Evolutionary conservation across 2,888 invertebrate species (phyloP), one percentile per base, ranked within the genome.

Genomic region (Heliconius erato): DNA sequence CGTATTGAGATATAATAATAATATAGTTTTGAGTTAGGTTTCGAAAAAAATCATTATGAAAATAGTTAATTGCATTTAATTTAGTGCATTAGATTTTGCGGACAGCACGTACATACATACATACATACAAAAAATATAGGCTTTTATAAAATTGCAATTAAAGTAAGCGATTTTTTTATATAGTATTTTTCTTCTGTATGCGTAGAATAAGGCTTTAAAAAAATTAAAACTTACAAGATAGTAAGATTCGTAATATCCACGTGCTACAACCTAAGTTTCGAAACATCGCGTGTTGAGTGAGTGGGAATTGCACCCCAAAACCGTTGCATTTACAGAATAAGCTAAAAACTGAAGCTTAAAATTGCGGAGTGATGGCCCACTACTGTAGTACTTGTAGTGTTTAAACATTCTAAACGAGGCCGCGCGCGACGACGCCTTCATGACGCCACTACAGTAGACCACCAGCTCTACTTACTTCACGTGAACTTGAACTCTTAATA

Each of bases 371-470:
- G n/a, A 40, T 77, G 40, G 40, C 26, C 76, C 76, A 65, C 65
- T 65, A 77, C 14, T 6, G 26, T 63, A 23, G 5, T 28, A 63
- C 63, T 76, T 40, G 77, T 65, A 44, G n/a, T 77, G 65, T 77
- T 63, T 16, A 40, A 59, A 26, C 49, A 49, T 12, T n/a, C 23
- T 28, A 14, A 28, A 32, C 44, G 28, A 19, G 54, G 32, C 32
- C 1, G 49, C 23, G 28, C 3, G 23, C 54, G 32, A 40, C 40
- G 77, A 77, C 1, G 63, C 28, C 28, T 67, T 77, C 44, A 67
- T 77, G 28, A 77, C 44, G 6, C 28, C 67, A 28, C 23, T 78
- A 67, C n/a, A 9, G 35, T 77, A n/a, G 19, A 9, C 26, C 44
- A 9, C 44, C 44, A 44, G 19, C 16, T 6, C 19, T 16, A 54